Percentiles rank a stretch among this genome's conserved stretches.
These are phyloP conservation scores for Habroteleia sp. DNA, from an alignment of 2,888 invertebrate genomes.

Conservation along the genomic window DNA sequence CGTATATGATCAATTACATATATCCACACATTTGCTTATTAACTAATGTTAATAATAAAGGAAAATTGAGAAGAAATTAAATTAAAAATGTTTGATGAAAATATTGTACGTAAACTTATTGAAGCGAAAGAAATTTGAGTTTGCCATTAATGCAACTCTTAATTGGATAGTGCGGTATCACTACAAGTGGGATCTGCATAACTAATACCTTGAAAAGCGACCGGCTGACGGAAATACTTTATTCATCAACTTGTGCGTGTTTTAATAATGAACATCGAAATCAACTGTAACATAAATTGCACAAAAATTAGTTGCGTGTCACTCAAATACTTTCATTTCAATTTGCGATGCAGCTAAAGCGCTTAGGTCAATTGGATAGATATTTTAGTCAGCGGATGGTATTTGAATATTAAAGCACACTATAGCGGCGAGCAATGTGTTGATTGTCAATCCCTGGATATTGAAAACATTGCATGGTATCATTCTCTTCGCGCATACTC, in stretches of 20 bases:
- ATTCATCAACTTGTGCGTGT: slow-evolving; percentile 23
- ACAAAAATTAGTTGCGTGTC: slow-evolving; percentile 10
- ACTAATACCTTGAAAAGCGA: slow-evolving; percentile 46
- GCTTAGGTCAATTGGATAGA: slow-evolving; percentile 56
- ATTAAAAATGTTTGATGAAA: slow-evolving; percentile 18
- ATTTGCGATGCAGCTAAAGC: slow-evolving; percentile 23
- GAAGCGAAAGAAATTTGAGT: slow-evolving; percentile 38
- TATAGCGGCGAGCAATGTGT: slow-evolving; percentile 46
- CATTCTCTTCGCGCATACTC: slow-evolving; percentile 31
- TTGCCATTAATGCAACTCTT: slow-evolving; percentile 41
- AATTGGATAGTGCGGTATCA: slow-evolving; percentile 56
- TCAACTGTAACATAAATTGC: slow-evolving; percentile 20
- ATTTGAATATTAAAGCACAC: slow-evolving; percentile 57
- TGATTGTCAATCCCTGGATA: slow-evolving; percentile 57
- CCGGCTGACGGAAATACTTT: slow-evolving; percentile 40
- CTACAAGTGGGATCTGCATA: slow-evolving; percentile 58
- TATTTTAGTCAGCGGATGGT: slow-evolving; percentile 35
- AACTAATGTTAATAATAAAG: too few species aligned
- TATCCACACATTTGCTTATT: too few species aligned
- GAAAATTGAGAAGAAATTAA: too few species aligned
- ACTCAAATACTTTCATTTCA: slow-evolving; percentile 40
- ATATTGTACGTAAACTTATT: slow-evolving; percentile 31
- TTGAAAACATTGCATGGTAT: slow-evolving; percentile 61
- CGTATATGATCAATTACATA: too few species aligned
- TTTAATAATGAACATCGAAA: slow-evolving; percentile 27